phyloP scores from a whole-genome alignment of 2,888 invertebrate genomes.

The Epinotia bilunana region DNA sequence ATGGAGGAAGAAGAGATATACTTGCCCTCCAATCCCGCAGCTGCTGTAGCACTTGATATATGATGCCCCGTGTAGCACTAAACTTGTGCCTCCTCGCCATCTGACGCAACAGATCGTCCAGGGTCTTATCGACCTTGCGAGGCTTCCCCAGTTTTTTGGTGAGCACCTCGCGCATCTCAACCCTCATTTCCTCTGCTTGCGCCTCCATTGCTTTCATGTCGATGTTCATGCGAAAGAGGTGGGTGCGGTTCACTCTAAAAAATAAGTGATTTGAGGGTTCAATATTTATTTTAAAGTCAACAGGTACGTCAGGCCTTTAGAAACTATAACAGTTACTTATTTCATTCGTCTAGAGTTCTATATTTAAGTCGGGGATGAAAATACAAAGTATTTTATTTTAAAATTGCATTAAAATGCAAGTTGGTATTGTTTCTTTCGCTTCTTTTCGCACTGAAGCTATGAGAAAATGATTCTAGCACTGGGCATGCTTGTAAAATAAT shows the following conservation, averaged over 20 bases:
- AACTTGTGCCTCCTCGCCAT: slow-evolving; percentile 78
- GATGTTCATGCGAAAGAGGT: slow-evolving; percentile 88
- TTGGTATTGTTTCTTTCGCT: too few species aligned
- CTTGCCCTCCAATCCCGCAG: slow-evolving; percentile 70
- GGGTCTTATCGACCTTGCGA: slow-evolving; percentile 70
- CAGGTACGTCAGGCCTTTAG: too few species aligned
- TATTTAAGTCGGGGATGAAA: neutral
- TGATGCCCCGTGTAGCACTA: slow-evolving; percentile 59
- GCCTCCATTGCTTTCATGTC: slow-evolving; percentile 88
- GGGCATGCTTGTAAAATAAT: too few species aligned
- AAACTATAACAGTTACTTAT: too few species aligned
- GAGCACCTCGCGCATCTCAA: slow-evolving; percentile 74
- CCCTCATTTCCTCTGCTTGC: slow-evolving; percentile 83
- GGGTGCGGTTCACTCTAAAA: slow-evolving; percentile 86
- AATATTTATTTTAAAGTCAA: too few species aligned
- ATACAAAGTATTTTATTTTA: too few species aligned
- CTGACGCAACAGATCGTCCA: slow-evolving; percentile 73
- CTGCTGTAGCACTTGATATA: slow-evolving; percentile 66
- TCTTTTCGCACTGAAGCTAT: too few species aligned
- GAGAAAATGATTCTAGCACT: too few species aligned
- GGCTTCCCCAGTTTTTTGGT: slow-evolving; percentile 75
- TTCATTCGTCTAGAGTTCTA: neutral
- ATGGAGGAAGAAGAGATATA: neutral
- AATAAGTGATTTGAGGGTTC: neutral
- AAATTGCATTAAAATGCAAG: too few species aligned